Conservation (phyloP, 2,888 invertebrate genomes). For the Cotesia congregata region DNA sequence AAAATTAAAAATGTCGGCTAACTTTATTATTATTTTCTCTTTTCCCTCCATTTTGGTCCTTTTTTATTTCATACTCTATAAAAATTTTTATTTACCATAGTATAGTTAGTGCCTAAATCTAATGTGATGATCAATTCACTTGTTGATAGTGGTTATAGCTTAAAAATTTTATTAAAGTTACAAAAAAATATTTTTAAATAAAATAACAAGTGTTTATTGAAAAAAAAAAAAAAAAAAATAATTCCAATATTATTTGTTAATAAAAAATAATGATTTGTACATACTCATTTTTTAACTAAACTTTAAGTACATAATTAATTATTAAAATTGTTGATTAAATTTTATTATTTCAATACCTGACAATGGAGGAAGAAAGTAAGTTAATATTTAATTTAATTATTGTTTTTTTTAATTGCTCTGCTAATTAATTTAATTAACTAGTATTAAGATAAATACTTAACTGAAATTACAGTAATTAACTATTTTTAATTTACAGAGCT, state of each 20-base stretch:
- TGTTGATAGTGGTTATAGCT: not conserved
- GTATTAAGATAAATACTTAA: not conserved
- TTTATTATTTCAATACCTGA: not conserved
- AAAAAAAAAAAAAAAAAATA: no score
- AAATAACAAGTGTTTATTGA: no score
- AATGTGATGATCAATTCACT: not conserved
- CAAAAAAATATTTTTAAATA: no score
- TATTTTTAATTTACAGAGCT: slow-evolving; percentile 72
- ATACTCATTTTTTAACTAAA: no score
- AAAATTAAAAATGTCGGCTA: no score
- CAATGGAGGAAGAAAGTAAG: slow-evolving; percentile 20
- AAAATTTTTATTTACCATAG: not conserved
- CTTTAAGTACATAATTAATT: no score
- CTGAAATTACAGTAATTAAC: not conserved
- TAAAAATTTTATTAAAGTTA: no score
- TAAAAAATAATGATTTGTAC: no score
- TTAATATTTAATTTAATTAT: not conserved
- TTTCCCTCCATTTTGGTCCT: not conserved
- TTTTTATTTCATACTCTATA: not conserved
- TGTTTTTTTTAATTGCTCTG: no score
- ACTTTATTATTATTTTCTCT: not conserved
- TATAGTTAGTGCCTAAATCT: not conserved
- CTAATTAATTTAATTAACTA: no score
- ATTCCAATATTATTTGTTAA: no score
- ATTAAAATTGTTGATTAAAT: no score